Evolutionary conservation across 2,888 invertebrate genomes (phyloP).

Genomic region (Palloptera scutellata): DNA sequence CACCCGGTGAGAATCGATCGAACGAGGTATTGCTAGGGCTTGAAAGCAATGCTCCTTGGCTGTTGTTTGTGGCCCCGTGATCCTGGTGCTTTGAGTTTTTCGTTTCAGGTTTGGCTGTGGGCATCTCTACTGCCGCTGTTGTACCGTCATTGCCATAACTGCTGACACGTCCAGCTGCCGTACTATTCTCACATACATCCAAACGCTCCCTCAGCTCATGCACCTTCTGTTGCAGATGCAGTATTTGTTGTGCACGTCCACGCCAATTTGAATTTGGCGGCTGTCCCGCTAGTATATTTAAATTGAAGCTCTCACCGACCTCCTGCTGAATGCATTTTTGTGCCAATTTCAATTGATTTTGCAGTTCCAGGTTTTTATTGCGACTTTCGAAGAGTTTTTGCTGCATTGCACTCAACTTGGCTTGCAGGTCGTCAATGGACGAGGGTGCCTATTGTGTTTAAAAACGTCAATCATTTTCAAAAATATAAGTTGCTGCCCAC

Average conservation of each 20-base stretch:
- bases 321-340: conserved; percentile 80
- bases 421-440: conserved; percentile 67
- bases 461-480: background rate
- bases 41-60: background rate
- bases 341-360: conserved; percentile 75
- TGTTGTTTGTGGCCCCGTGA: background rate
- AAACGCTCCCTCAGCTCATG: conserved; percentile 73
- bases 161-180: conserved; percentile 28
- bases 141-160: conserved; percentile 27
- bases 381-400: conserved; percentile 75
- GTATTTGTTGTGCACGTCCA: conserved; percentile 80
- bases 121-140: background rate
- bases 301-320: conserved; percentile 75
- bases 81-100: conserved; percentile 1
- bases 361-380: conserved; percentile 74
- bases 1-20: conserved; percentile 57
- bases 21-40: conserved; percentile 33
- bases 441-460: conserved; percentile 33
- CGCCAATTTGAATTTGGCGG: conserved; percentile 72
- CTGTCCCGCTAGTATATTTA: conserved; percentile 69
- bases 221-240: conserved; percentile 74
- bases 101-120: background rate
- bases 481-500: background rate
- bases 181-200: conserved; percentile 39
- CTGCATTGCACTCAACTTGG: conserved; percentile 62